These are phyloP conservation scores for Melinaea menophilus DNA, from an alignment of 2,888 invertebrate species.

Conservation along the genomic window DNA sequence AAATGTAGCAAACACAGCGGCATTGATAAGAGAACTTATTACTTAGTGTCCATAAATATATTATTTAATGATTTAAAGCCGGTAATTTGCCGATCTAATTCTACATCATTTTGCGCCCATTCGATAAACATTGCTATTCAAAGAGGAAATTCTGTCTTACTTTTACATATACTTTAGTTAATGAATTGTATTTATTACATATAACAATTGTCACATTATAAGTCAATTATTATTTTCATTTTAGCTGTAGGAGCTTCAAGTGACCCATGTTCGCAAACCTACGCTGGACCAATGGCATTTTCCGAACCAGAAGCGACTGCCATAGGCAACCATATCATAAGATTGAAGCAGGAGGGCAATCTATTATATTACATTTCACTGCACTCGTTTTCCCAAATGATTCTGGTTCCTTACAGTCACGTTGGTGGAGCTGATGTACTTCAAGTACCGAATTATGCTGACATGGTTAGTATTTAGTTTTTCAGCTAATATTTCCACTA, in stretches of 20 bases:
- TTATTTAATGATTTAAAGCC: too few relatives aligned
- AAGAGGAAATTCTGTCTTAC: too few relatives aligned
- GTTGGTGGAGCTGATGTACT: slow-evolving; percentile 48
- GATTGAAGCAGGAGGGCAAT: slow-evolving; percentile 41
- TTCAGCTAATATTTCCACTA: too few relatives aligned
- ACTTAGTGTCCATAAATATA: too few relatives aligned
- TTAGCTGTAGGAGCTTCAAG: slow-evolving; percentile 58
- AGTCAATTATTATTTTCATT: slow-evolving; percentile 19
- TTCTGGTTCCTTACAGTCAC: slow-evolving; percentile 80
- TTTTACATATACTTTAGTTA: too few relatives aligned
- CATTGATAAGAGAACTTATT: too few relatives aligned
- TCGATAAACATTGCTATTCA: too few relatives aligned
- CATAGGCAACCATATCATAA: slow-evolving; percentile 45
- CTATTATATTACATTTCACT: slow-evolving; percentile 72
- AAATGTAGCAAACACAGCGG: too few relatives aligned
- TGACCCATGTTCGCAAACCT: slow-evolving; percentile 64
- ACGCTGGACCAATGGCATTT: slow-evolving; percentile 72
- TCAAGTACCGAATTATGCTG: slow-evolving; percentile 51
- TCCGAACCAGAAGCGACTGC: slow-evolving; percentile 75
- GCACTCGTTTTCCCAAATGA: slow-evolving; percentile 84
- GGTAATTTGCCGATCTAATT: too few relatives aligned
- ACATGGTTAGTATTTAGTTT: slow-evolving; percentile 34
- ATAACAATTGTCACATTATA: neutral
- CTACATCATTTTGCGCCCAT: too few relatives aligned
- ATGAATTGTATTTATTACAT: too few relatives aligned